phyloP scores from a whole-genome alignment of 2,797 vertebrate species.

The Typhlichthys subterraneus region DNA sequence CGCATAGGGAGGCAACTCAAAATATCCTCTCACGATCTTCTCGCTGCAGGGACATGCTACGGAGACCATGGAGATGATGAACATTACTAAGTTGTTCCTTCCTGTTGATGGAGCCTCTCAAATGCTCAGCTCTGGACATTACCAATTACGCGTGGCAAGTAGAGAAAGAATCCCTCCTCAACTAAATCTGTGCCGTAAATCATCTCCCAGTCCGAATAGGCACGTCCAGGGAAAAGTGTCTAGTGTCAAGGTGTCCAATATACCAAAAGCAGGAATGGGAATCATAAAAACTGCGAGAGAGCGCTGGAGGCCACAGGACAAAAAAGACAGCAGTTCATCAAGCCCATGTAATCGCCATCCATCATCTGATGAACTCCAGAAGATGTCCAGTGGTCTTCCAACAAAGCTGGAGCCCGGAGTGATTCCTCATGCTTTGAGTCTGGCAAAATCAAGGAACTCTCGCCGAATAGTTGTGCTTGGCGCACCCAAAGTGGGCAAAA shows the following conservation, averaged over 20 bases:
- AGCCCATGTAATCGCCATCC: constrained; percentile 50
- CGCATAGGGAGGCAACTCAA: too few species aligned
- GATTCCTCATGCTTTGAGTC: constrained; percentile 19
- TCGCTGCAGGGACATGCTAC: constrained; percentile 30
- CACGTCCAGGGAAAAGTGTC: constrained; percentile 22
- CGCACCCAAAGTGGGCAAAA: constrained; percentile 75
- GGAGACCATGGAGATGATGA: constrained; percentile 71
- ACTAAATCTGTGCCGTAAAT: constrained; percentile 9
- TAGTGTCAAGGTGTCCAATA: constrained; percentile 39
- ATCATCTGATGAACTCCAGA: constrained; percentile 46
- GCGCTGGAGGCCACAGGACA: constrained; percentile 61
- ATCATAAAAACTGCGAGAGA: constrained; percentile 64
- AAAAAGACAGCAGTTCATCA: constrained; percentile 49
- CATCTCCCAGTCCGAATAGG: neutral
- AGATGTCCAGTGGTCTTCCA: constrained; percentile 51
- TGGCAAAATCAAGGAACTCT: constrained; percentile 69
- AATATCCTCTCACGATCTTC: constrained; percentile 2
- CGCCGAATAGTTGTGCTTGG: constrained; percentile 78
- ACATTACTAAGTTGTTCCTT: constrained; percentile 64
- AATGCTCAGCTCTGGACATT: constrained; percentile 54
- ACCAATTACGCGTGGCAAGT: constrained; percentile 26
- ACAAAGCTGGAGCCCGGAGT: neutral
- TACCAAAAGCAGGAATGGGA: constrained; percentile 57
- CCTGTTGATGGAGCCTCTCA: constrained; percentile 70
- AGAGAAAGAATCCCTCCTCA: neutral